Conservation (phyloP, 2,888 invertebrate species). For the Ectemnius continuus region DNA sequence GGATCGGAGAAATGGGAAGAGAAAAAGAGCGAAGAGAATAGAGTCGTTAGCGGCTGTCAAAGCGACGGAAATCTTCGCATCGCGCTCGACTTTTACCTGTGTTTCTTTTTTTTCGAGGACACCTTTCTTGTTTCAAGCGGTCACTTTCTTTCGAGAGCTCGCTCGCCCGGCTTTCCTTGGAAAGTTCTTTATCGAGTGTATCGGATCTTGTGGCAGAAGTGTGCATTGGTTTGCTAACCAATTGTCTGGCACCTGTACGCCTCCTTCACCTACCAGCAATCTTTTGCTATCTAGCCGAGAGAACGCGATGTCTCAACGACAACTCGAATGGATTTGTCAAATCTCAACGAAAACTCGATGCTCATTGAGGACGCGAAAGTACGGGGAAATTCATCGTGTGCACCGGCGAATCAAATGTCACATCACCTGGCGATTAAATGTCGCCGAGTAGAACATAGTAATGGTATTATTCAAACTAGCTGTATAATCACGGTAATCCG, state of each 20-base stretch:
- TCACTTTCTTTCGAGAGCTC: constrained; percentile 33
- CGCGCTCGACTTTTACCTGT: constrained; percentile 54
- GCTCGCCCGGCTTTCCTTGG: neutral
- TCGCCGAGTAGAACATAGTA: constrained; percentile 38
- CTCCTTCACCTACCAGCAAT: neutral
- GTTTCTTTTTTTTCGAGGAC: constrained; percentile 15
- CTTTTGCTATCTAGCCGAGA: too few relatives aligned
- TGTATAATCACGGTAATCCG: constrained; percentile 30
- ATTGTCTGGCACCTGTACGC: constrained; percentile 37
- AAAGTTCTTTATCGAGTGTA: constrained; percentile 44
- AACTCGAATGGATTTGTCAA: constrained; percentile 35
- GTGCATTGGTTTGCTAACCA: constrained; percentile 29
- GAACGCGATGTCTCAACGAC: neutral
- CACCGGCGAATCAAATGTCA: constrained; percentile 52
- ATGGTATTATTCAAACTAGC: constrained; percentile 27
- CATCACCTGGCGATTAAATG: constrained; percentile 52
- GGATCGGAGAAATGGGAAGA: constrained; percentile 18
- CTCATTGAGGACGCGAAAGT: constrained; percentile 10
- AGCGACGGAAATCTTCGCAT: constrained; percentile 48
- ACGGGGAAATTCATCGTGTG: constrained; percentile 25
- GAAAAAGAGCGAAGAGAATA: constrained; percentile 46
- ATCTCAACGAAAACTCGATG: neutral
- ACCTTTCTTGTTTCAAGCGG: constrained; percentile 29
- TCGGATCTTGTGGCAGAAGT: constrained; percentile 44
- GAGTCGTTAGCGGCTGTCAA: constrained; percentile 62